A percentile compares a stretch with the other conserved stretches of the same genome.
phyloP scores from a whole-genome alignment of 2,113 vertebrate genomes.

The Pedionomus torquatus region DNA sequence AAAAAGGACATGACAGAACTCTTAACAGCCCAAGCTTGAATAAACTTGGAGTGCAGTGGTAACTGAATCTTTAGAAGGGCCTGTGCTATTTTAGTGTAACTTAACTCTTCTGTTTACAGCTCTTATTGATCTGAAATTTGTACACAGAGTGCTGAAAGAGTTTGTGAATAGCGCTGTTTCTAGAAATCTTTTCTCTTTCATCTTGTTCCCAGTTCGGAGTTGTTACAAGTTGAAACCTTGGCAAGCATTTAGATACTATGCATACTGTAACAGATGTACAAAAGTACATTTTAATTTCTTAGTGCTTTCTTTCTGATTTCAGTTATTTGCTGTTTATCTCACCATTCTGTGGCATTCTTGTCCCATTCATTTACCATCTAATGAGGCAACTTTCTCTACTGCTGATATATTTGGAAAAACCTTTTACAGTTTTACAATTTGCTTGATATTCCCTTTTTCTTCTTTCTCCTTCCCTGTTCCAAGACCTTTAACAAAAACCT shows the following conservation, averaged over 20 bases:
- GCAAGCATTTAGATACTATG: background rate
- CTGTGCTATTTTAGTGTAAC: background rate
- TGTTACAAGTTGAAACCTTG: background rate
- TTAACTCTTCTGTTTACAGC: background rate
- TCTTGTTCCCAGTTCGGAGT: background rate
- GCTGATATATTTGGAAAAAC: background rate
- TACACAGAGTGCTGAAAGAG: background rate
- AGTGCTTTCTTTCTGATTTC: background rate
- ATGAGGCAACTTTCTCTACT: background rate
- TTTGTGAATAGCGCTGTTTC: background rate
- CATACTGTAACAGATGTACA: background rate
- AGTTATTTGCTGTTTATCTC: background rate
- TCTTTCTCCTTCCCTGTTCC: background rate
- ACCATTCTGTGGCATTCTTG: background rate
- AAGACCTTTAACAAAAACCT: constrained; percentile 89
- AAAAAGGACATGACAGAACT: background rate
- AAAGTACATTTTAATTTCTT: background rate
- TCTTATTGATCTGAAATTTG: background rate
- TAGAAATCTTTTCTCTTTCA: background rate
- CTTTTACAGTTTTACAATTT: background rate
- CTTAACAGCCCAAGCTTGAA: background rate
- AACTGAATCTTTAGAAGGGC: background rate
- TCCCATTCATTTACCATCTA: background rate
- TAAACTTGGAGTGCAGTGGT: background rate
- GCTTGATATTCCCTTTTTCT: background rate